These are phyloP conservation scores for Sesia apiformis DNA, from an alignment of 2,888 invertebrate species.

Conservation along the genomic window DNA sequence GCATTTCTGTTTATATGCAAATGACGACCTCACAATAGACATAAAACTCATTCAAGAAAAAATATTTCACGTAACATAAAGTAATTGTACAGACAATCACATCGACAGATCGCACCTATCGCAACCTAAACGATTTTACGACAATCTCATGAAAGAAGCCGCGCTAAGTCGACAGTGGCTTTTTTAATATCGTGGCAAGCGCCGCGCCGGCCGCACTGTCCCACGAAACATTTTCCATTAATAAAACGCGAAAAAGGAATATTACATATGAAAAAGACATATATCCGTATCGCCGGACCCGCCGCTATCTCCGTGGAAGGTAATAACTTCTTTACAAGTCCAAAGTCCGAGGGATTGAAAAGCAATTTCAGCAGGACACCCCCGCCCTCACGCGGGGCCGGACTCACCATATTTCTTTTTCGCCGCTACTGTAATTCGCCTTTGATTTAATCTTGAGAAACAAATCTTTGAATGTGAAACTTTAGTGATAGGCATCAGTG, in stretches of 20 bases:
- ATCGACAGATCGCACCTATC: conserved; percentile 6
- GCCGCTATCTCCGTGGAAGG: conserved; percentile 74
- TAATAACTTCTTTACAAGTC: conserved; percentile 78
- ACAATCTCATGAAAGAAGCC: conserved; percentile 62
- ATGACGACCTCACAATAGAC: too few species aligned
- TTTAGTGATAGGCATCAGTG: conserved; percentile 71
- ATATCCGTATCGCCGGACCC: conserved; percentile 74
- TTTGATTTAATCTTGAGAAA: conserved; percentile 75
- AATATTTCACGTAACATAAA: too few species aligned
- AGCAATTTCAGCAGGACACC: conserved; percentile 76
- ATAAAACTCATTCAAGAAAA: too few species aligned
- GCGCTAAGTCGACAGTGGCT: conserved; percentile 48
- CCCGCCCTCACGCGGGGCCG: conserved; percentile 62
- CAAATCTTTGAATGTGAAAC: conserved; percentile 75
- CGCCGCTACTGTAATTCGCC: conserved; percentile 73
- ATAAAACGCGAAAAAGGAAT: conserved; percentile 76
- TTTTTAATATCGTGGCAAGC: conserved; percentile 70
- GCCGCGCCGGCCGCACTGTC: conserved; percentile 60
- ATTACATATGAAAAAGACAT: conserved; percentile 75
- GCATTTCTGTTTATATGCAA: too few species aligned
- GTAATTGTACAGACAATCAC: too few species aligned
- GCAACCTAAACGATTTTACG: conserved; percentile 52
- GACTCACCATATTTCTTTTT: conserved; percentile 72
- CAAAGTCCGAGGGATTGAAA: conserved; percentile 77
- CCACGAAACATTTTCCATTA: conserved; percentile 75